These are phyloP conservation scores for Cryptocephalus primarius DNA, from an alignment of 2,888 invertebrate species.

Conservation along the genomic window DNA sequence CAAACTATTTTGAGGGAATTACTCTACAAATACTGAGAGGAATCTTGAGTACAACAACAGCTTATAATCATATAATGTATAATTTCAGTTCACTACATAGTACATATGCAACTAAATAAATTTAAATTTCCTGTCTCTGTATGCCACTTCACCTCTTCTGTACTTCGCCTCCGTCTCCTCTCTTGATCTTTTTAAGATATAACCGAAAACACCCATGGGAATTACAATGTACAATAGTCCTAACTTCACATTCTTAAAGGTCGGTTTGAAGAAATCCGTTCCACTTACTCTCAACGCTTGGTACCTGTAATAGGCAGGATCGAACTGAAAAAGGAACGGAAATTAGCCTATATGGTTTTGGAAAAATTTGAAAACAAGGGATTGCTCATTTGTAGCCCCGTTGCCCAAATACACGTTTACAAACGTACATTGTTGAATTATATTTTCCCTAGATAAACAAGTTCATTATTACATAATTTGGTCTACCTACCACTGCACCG, in stretches of 20 bases:
- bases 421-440: too few relatives aligned
- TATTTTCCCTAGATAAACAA: too few relatives aligned
- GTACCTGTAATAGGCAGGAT: conserved; percentile 64
- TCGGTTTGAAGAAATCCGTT: conserved; percentile 58
- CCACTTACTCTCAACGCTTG: conserved; percentile 57
- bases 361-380: too few relatives aligned
- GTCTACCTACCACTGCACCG: conserved; percentile 60
- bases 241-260: conserved; percentile 33
- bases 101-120: conserved; percentile 40
- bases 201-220: conserved; percentile 46
- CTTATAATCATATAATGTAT: too few relatives aligned
- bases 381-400: too few relatives aligned
- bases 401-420: too few relatives aligned
- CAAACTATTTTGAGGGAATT: too few relatives aligned
- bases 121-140: conserved; percentile 62
- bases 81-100: too few relatives aligned
- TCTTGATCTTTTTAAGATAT: conserved; percentile 43
- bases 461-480: too few relatives aligned
- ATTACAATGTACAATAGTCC: conserved; percentile 39
- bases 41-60: too few relatives aligned
- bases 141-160: conserved; percentile 62
- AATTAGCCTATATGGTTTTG: too few relatives aligned
- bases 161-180: conserved; percentile 44
- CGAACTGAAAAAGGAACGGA: conserved; percentile 53
- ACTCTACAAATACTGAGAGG: too few relatives aligned